Evolutionary conservation across 2,113 vertebrate genomes (phyloP).

Genomic region (Forbesichthys agassizii): DNA sequence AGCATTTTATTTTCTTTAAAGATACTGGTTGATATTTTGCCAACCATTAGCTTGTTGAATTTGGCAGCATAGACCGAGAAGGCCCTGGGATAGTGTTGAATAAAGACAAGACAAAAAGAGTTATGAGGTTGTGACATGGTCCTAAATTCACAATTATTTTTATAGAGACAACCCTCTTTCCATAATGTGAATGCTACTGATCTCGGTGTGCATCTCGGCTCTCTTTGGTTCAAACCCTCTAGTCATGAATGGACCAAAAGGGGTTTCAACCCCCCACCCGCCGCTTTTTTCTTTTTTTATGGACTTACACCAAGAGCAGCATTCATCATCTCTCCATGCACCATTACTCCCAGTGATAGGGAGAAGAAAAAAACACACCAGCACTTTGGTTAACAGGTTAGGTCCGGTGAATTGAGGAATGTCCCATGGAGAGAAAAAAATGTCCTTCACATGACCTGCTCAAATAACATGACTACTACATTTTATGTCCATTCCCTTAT

Average conservation of each 20-base stretch:
- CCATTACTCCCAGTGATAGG: conserved; percentile 72
- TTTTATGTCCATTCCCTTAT: not conserved
- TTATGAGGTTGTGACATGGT: conserved; percentile 46
- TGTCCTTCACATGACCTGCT: conserved; percentile 60
- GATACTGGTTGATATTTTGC: conserved; percentile 34
- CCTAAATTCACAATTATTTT: conserved; percentile 51
- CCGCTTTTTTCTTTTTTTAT: conserved; percentile 13
- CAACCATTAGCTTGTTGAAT: conserved; percentile 12
- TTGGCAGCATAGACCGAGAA: conserved; percentile 12
- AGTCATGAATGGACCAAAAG: conserved; percentile 59
- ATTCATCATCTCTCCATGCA: conserved; percentile 73
- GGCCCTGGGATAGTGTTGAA: conserved; percentile 20
- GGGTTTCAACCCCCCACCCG: conserved; percentile 52
- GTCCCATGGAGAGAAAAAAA: conserved; percentile 62
- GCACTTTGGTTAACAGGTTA: conserved; percentile 71
- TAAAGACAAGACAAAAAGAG: conserved; percentile 23
- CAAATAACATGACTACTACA: conserved; percentile 21
- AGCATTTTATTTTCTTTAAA: not conserved
- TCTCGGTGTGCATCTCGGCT: conserved; percentile 54
- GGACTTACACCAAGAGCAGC: conserved; percentile 60
- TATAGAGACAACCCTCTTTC: conserved; percentile 53
- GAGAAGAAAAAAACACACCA: conserved; percentile 64
- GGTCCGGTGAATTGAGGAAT: conserved; percentile 69
- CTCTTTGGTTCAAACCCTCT: conserved; percentile 41
- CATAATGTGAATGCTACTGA: conserved; percentile 56